A percentile compares a stretch with the other conserved stretches of the same genome.
phyloP scores from a whole-genome alignment of 2,113 vertebrate species.

The Felis chaus region DNA sequence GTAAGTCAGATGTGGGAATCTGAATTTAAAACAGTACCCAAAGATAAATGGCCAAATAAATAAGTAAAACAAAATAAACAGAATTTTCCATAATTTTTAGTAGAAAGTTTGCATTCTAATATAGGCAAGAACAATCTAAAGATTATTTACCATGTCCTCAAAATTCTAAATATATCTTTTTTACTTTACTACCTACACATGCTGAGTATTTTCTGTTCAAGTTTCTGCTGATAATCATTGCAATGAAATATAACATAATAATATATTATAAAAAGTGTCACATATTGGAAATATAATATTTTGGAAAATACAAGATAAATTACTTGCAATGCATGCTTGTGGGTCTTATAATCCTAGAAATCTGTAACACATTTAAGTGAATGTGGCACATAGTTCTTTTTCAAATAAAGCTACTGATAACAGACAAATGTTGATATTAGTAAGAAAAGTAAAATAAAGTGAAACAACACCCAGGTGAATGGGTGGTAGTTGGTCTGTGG shows the following conservation, averaged over 20 bases:
- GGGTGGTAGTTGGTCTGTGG: background rate
- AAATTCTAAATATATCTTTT: background rate
- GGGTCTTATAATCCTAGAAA: background rate
- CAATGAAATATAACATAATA: background rate
- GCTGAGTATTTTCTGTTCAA: background rate
- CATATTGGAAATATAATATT: background rate
- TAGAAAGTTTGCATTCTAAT: background rate
- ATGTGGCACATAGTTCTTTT: background rate
- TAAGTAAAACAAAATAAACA: background rate
- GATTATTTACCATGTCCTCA: background rate
- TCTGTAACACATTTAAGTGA: background rate
- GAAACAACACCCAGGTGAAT: background rate
- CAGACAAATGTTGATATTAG: background rate
- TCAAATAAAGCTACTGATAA: background rate
- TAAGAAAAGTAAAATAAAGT: background rate
- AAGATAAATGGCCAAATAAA: background rate
- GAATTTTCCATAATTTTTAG: background rate
- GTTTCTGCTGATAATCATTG: background rate
- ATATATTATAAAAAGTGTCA: background rate
- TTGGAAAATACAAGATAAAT: background rate
- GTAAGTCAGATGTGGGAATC: background rate
- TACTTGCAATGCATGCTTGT: background rate
- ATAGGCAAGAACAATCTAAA: background rate
- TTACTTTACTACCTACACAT: background rate
- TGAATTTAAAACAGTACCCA: background rate